Evolutionary conservation across 2,888 invertebrate species (phyloP).

Genomic region (Cylindroiulus punctatus): DNA sequence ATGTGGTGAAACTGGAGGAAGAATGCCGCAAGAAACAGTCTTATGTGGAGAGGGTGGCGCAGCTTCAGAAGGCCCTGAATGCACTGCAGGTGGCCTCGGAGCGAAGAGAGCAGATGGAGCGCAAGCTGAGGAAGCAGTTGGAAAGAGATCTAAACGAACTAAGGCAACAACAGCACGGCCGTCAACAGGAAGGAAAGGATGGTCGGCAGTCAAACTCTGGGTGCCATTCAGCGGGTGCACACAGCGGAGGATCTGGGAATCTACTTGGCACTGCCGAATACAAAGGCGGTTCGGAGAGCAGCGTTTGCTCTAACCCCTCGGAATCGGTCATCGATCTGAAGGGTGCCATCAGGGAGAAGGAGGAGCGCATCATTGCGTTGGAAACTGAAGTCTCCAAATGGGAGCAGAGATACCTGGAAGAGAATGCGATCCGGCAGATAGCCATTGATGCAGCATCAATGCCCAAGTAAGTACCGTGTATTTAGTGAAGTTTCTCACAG

Average conservation of each 20-base stretch:
- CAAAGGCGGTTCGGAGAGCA: not conserved
- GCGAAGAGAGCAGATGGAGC: slow-evolving; percentile 84
- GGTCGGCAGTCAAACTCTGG: slow-evolving; percentile 40
- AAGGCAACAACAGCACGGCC: slow-evolving; percentile 66
- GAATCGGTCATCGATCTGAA: slow-evolving; percentile 69
- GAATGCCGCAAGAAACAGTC: slow-evolving; percentile 88
- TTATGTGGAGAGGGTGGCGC: slow-evolving; percentile 84
- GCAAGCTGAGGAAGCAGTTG: slow-evolving; percentile 83
- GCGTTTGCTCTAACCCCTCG: not conserved
- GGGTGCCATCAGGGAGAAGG: slow-evolving; percentile 74
- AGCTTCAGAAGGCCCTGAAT: slow-evolving; percentile 82
- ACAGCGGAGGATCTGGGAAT: slow-evolving; percentile 61
- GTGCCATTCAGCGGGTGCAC: slow-evolving; percentile 48
- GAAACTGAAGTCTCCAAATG: slow-evolving; percentile 85
- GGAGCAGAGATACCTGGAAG: slow-evolving; percentile 86
- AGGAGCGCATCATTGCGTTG: slow-evolving; percentile 77
- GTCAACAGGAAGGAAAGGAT: slow-evolving; percentile 48
- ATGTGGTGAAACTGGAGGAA: slow-evolving; percentile 86
- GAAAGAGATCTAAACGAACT: slow-evolving; percentile 83
- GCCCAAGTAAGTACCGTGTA: slow-evolving; percentile 71
- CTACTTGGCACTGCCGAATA: slow-evolving; percentile 57
- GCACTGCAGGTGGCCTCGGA: slow-evolving; percentile 86
- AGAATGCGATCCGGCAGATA: slow-evolving; percentile 80
- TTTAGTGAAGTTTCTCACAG: not conserved
- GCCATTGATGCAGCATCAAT: slow-evolving; percentile 83